A percentile compares a stretch with the other conserved stretches of the same genome.
Conservation (phyloP, 2,113 vertebrate genomes). For the Cochlearius cochlearius region DNA sequence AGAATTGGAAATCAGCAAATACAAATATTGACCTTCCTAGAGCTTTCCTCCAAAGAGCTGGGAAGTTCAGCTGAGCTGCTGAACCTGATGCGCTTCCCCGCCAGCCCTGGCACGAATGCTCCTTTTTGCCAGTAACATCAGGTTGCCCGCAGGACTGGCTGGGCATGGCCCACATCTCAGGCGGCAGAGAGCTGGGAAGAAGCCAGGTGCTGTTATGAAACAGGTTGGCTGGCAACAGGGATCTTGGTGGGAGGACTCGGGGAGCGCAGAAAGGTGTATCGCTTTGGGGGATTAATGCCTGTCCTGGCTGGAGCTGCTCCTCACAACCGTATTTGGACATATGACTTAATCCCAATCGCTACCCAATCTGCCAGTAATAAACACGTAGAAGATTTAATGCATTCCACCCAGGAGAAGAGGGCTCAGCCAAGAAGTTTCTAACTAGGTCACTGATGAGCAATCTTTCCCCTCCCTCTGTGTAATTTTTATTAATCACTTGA, state of each 20-base stretch:
- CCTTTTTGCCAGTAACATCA: neutral
- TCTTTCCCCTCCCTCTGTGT: constrained; percentile 67
- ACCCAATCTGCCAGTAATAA: constrained; percentile 10
- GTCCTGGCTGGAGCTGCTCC: constrained; percentile 39
- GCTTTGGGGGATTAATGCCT: constrained; percentile 16
- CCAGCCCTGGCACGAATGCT: neutral
- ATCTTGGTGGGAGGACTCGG: neutral
- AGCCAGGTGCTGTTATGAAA: neutral
- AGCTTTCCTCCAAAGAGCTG: neutral
- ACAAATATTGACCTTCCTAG: neutral
- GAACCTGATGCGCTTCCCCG: neutral
- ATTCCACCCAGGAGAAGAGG: constrained; percentile 14
- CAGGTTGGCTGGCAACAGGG: neutral
- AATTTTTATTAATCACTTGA: constrained; percentile 72
- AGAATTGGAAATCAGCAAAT: neutral
- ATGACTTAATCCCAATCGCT: constrained; percentile 42
- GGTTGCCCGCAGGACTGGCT: neutral
- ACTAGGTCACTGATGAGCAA: constrained; percentile 66
- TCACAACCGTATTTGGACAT: constrained; percentile 11
- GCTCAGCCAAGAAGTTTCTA: constrained; percentile 36
- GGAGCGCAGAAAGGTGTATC: neutral
- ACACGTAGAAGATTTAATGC: constrained; percentile 6
- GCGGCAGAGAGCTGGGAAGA: neutral
- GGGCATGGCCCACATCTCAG: neutral
- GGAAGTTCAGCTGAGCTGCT: neutral